Evolutionary conservation across 2,888 invertebrate genomes (phyloP), one percentile per base, ranked within the genome.

Genomic region (Pedicia rivosa): DNA sequence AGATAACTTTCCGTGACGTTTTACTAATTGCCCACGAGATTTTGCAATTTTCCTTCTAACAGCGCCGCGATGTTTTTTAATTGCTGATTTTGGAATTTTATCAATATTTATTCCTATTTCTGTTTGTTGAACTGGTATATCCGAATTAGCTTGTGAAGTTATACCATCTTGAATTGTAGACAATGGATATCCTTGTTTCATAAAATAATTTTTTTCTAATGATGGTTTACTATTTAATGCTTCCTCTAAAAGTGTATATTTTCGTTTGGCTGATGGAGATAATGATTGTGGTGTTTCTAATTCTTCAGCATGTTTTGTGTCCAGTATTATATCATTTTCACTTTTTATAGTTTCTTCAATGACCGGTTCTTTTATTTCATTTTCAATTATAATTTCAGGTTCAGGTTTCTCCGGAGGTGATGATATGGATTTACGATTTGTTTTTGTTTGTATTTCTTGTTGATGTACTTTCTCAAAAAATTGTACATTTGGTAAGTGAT

Each of bases 391-490:
- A 24, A 10, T 24, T 24, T 24, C 24, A 10, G n/a, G 8, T 7
- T 24, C n/a, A 10, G n/a, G 7, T 8, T 8, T 24, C 8, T n/a
- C 15, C 8, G 27, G n/a, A 7, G 17, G 20, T 20, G 39, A 24
- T 2, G 40, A 26, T 14, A 31, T 26, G 1, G 44, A 35, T 44
- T 50, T 48, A 2, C 55, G 48, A 42, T 50, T 49, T 1, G 54
- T 45, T 20, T 56, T 52, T 16, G 51, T 51, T 34, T 55, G 53
- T 2, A 59, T 22, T 24, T 61, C 60, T 40, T 59, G 54, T 49
- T 64, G 53, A 45, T 63, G 51, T 48, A 60, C 42, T 54, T 65
- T 51, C 46, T 65, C 55, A 51, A 55, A 51, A 53, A 62, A 53
- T 46, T 63, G 51, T 41, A 57, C 55, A 46, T 61, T 61, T 16